Conservation (phyloP, 2,113 vertebrate species). For the Carettochelys insculpta region DNA sequence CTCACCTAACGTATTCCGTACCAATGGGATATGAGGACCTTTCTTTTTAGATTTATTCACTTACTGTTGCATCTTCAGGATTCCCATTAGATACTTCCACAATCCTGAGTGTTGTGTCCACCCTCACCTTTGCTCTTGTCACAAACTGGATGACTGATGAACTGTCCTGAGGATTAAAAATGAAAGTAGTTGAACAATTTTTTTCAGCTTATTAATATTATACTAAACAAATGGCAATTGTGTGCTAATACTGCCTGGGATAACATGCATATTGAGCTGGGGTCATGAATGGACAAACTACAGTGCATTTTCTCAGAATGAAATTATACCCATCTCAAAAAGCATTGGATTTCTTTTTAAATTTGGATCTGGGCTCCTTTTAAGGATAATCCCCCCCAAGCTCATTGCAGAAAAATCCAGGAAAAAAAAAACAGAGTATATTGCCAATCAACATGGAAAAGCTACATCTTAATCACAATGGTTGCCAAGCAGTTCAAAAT, state of each 20-base stretch:
- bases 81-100: constrained; percentile 86
- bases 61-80: constrained; percentile 89
- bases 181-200: not conserved
- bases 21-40: not conserved
- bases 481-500: constrained; percentile 28
- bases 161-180: constrained; percentile 83
- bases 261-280: not conserved
- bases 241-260: not conserved
- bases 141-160: constrained; percentile 97
- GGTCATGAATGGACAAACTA: not conserved
- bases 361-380: not conserved
- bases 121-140: constrained; percentile 83
- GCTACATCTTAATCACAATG: not conserved
- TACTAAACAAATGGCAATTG: not conserved
- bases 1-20: not conserved
- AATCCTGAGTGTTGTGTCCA: constrained; percentile 79
- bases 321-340: not conserved
- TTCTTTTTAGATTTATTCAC: constrained; percentile 62
- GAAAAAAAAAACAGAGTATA: not conserved
- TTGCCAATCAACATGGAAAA: not conserved
- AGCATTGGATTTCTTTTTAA: not conserved
- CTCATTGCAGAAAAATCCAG: too few species aligned
- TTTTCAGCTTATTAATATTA: not conserved
- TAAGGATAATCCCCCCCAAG: not conserved
- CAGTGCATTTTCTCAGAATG: not conserved